Percentiles rank a stretch among this genome's conserved stretches.
Conservation (phyloP, 2,888 invertebrate genomes). For the Syrista parreyssii region DNA sequence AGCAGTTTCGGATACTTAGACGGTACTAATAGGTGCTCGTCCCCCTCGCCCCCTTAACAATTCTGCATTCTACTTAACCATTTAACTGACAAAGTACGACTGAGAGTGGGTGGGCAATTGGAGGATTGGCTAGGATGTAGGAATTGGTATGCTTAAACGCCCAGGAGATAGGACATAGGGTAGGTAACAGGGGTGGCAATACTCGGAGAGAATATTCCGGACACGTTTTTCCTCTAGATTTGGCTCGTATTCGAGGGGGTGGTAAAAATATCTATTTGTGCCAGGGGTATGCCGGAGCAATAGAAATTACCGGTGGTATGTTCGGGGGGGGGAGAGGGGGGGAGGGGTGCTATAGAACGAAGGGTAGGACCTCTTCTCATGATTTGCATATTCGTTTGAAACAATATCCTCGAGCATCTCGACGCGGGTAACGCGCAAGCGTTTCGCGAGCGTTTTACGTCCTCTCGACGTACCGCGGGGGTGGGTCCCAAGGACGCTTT, state of each 20-base stretch:
- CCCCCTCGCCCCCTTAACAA: neutral
- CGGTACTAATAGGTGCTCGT: neutral
- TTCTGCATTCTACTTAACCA: neutral
- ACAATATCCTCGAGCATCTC: conserved; percentile 57
- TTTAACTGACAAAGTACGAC: neutral
- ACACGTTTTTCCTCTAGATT: conserved; percentile 57
- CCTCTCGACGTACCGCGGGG: conserved; percentile 45
- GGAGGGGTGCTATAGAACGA: neutral
- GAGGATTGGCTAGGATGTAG: neutral
- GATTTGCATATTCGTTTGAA: conserved; percentile 67
- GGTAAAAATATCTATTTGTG: conserved; percentile 56
- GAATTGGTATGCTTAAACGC: neutral
- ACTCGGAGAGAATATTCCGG: neutral
- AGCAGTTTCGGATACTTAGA: neutral
- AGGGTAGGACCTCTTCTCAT: conserved; percentile 40
- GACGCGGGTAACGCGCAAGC: conserved; percentile 6
- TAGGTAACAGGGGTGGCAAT: neutral
- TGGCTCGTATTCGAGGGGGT: conserved; percentile 33
- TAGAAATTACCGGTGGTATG: conserved; percentile 55
- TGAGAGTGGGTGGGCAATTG: neutral
- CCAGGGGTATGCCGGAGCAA: conserved; percentile 41
- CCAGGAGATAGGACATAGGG: neutral
- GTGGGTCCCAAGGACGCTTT: conserved; percentile 9
- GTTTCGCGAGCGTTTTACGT: conserved; percentile 35
- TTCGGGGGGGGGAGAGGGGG: neutral